These are phyloP conservation scores for Brachionus calyciflorus DNA, from an alignment of 1,140 invertebrate species.

Conservation along the genomic window DNA sequence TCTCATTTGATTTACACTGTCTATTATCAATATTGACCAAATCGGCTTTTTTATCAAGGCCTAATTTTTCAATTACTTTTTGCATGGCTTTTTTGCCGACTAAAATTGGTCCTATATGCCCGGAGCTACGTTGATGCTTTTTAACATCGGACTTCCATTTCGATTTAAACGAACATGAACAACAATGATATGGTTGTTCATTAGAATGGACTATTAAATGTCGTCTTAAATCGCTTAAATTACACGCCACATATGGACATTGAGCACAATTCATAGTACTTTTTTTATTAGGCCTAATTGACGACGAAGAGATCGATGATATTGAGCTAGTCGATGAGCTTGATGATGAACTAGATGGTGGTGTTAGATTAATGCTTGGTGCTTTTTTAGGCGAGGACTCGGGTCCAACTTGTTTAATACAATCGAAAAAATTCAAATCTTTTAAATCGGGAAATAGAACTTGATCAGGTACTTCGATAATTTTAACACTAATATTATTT, in stretches of 20 bases:
- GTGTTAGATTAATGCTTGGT: neutral
- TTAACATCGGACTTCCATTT: slow-evolving; percentile 61
- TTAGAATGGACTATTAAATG: slow-evolving; percentile 58
- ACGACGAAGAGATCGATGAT: neutral
- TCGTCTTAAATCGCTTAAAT: slow-evolving; percentile 56
- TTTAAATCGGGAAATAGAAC: slow-evolving; percentile 42
- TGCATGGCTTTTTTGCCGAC: slow-evolving; percentile 46
- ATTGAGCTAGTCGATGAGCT: slow-evolving; percentile 10
- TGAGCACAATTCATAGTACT: slow-evolving; percentile 51
- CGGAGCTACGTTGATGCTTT: slow-evolving; percentile 56
- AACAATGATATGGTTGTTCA: slow-evolving; percentile 58
- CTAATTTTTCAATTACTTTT: slow-evolving; percentile 42
- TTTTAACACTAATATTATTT: slow-evolving; percentile 36
- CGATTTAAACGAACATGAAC: slow-evolving; percentile 56
- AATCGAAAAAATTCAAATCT: slow-evolving; percentile 43
- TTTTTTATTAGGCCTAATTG: neutral
- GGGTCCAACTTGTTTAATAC: neutral
- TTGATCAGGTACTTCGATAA: slow-evolving; percentile 46
- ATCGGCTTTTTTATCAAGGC: neutral
- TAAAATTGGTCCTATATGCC: slow-evolving; percentile 36
- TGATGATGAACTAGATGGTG: slow-evolving; percentile 20
- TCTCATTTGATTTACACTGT: slow-evolving; percentile 45
- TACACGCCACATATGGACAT: slow-evolving; percentile 57
- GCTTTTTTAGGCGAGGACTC: neutral
- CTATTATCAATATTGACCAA: neutral